Percentiles rank a stretch among this genome's conserved stretches.
These are phyloP conservation scores for Stegodyphus mimosarum DNA, from an alignment of 1,140 invertebrate species.

Conservation along the genomic window DNA sequence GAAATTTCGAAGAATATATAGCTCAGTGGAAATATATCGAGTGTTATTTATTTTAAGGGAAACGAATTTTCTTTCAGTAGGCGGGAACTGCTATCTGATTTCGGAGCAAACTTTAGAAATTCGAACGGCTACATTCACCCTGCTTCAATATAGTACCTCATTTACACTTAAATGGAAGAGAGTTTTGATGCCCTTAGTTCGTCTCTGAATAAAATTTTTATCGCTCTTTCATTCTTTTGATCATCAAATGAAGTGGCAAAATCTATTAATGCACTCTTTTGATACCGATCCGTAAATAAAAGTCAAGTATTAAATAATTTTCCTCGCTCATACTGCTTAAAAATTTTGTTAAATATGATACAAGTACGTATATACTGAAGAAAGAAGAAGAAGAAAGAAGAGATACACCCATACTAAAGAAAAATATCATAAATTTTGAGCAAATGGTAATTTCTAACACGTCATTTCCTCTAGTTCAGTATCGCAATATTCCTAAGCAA, in stretches of 20 bases:
- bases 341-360: too few species aligned
- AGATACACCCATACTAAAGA: too few species aligned
- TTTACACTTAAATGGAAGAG: slow-evolving; percentile 49
- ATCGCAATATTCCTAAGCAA: too few species aligned
- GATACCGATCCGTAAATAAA: slow-evolving; percentile 7
- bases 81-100: slow-evolving; percentile 18
- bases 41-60: slow-evolving; percentile 37
- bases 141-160: slow-evolving; percentile 11
- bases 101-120: slow-evolving; percentile 41
- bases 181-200: slow-evolving; percentile 9
- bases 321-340: neutral
- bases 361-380: too few species aligned
- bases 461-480: too few species aligned
- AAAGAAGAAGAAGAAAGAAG: too few species aligned
- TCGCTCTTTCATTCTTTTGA: slow-evolving; percentile 48
- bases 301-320: neutral
- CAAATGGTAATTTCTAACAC: too few species aligned
- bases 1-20: slow-evolving; percentile 2
- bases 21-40: slow-evolving; percentile 14
- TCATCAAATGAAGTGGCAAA: slow-evolving; percentile 38
- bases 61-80: slow-evolving; percentile 11
- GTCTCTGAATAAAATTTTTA: slow-evolving; percentile 43
- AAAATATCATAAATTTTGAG: too few species aligned
- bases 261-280: slow-evolving; percentile 44
- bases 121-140: slow-evolving; percentile 8